Evolutionary conservation across 2,888 invertebrate genomes (phyloP).

Genomic region (Dorcus parallelipipedus): DNA sequence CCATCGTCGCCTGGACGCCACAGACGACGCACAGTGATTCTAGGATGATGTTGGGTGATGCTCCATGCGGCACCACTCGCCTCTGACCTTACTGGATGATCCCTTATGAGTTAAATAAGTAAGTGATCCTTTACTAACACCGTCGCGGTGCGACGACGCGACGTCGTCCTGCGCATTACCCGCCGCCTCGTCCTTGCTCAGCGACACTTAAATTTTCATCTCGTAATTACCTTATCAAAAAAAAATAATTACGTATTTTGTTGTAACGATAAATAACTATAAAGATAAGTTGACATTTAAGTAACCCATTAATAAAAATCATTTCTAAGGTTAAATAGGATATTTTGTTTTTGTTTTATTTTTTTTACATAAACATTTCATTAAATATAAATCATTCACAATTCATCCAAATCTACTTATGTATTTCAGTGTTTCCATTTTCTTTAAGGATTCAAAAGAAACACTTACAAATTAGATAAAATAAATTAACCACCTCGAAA

Average conservation of each 20-base stretch:
- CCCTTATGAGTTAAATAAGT: constrained; percentile 46
- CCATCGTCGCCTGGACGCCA: constrained; percentile 17
- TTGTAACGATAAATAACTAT: constrained; percentile 1
- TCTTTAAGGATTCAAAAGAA: too few species aligned
- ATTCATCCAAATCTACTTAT: too few species aligned
- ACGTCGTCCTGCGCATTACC: neutral
- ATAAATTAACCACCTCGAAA: too few species aligned
- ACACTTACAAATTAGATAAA: too few species aligned
- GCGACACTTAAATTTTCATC: neutral
- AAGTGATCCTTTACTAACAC: constrained; percentile 24
- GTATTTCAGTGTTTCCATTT: too few species aligned
- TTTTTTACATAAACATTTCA: too few species aligned
- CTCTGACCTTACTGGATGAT: constrained; percentile 49
- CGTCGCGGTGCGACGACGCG: neutral
- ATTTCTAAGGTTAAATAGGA: neutral
- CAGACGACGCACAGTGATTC: constrained; percentile 22
- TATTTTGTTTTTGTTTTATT: too few species aligned
- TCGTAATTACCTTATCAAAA: constrained; percentile 1
- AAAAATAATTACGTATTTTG: neutral
- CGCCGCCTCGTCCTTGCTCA: constrained; percentile 1
- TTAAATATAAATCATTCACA: too few species aligned
- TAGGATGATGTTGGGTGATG: constrained; percentile 50
- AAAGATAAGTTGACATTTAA: constrained; percentile 1
- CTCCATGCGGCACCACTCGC: constrained; percentile 49
- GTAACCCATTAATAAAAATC: neutral